Evolutionary conservation across 2,888 invertebrate genomes (phyloP), one percentile per base, ranked within the genome.

Genomic region (Nomada hirtipes): DNA sequence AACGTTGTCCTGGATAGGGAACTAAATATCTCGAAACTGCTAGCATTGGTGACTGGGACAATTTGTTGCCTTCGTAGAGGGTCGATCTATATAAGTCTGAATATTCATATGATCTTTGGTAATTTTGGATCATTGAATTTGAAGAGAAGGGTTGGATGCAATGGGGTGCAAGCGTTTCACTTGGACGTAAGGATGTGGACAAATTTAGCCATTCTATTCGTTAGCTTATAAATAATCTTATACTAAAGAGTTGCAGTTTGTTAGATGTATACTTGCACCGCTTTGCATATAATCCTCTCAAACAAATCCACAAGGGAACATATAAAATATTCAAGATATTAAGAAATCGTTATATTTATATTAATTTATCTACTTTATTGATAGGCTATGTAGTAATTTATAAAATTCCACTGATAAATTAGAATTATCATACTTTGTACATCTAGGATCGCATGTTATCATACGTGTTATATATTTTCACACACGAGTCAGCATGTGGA

Each of bases 41-140:
- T 67, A n/a, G 60, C 68, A 52, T 29, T 36, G 81, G 81, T 86
- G 86, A 57, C 36, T 73, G 86, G 78, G 65, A 84, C 67, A 60
- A 75, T 75, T 50, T 52, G 20, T 50, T 61, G 61, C 76, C 64
- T 75, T 85, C 61, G 50, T 55, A 42, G 73, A 44, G 59, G 29
- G 55, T 61, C 55, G 52, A 79, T 64, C 26, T 60, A 50, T 71
- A 73, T 52, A 82, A 82, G 67, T 81, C 76, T 81, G 81, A 82
- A 71, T 68, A 76, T 70, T 69, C 50, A 26, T 44, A 18, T 23
- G n/a, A 73, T 75, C 50, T 52, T 76, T 55, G 23, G n/a, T 50
- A 42, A 60, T 61, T 68, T 59, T 61, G 18, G 63, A 67, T 73
- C 63, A 53, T 57, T 52, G 44, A 73, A 55, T 61, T 61, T 13